phyloP scores from a whole-genome alignment of 2,113 vertebrate genomes.

The Tonatia bakeri region DNA sequence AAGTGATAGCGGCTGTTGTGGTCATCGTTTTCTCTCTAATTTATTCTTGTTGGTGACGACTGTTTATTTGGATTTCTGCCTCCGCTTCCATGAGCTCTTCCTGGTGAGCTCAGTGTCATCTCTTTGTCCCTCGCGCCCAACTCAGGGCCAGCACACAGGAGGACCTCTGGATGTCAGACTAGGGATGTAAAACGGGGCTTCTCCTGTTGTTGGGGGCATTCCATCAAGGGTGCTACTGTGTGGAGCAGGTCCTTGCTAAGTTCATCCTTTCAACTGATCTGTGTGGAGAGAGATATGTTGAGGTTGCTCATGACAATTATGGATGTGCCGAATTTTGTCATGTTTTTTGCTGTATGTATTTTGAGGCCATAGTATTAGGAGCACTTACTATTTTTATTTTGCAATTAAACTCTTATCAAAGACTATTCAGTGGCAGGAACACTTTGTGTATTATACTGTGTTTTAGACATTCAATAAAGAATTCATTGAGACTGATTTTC shows the following conservation, averaged over 20 bases:
- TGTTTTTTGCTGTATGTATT: neutral
- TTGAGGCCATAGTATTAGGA: neutral
- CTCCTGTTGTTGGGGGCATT: neutral
- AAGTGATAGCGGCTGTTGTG: neutral
- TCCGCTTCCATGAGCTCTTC: conserved; percentile 1
- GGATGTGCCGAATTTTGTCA: neutral
- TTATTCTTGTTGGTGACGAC: neutral
- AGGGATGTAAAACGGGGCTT: neutral
- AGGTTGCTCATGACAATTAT: neutral
- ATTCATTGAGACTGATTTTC: conserved; percentile 75
- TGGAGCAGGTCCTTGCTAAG: neutral
- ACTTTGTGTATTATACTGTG: conserved; percentile 72
- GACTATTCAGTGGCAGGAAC: conserved; percentile 81
- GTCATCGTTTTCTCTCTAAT: neutral
- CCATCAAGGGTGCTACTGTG: neutral
- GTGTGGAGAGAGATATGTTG: neutral
- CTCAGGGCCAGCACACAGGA: neutral
- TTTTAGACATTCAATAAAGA: conserved; percentile 77
- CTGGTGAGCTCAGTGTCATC: conserved; percentile 23
- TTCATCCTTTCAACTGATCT: neutral
- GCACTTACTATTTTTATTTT: neutral
- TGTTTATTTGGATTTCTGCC: conserved; percentile 8
- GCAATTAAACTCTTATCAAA: conserved; percentile 81
- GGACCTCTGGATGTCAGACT: neutral
- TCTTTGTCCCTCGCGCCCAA: neutral